These are phyloP conservation scores for Lepidocolaptes lacrymiger DNA, from an alignment of 2,797 vertebrate genomes.

Conservation along the genomic window DNA sequence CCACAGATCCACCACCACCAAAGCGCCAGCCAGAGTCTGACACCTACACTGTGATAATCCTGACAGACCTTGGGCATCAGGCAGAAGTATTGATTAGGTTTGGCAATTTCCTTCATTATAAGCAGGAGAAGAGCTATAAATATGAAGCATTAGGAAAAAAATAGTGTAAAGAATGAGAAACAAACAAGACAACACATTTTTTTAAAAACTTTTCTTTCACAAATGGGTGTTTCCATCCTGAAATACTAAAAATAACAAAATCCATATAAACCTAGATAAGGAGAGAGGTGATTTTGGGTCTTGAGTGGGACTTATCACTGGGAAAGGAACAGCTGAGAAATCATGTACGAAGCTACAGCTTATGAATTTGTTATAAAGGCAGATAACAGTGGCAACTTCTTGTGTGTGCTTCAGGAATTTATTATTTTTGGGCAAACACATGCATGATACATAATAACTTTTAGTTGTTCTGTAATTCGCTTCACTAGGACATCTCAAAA, in stretches of 20 bases:
- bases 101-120: neutral
- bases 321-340: neutral
- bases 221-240: neutral
- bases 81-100: neutral
- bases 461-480: neutral
- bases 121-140: neutral
- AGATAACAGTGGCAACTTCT: constrained; percentile 7
- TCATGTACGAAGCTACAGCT: neutral
- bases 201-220: neutral
- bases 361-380: constrained; percentile 65
- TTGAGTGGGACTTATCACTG: neutral
- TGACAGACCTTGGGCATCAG: neutral
- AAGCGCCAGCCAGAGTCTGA: neutral
- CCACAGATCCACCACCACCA: neutral
- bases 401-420: constrained; percentile 31
- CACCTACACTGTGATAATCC: neutral
- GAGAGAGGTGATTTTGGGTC: neutral
- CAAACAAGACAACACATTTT: neutral
- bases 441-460: constrained; percentile 59
- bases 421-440: constrained; percentile 62
- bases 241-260: constrained; percentile 5
- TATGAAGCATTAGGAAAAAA: neutral
- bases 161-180: neutral
- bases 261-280: neutral
- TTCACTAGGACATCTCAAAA: constrained; percentile 24